Percentiles rank a stretch among this genome's conserved stretches.
Evolutionary conservation across 2,888 invertebrate genomes (phyloP).

Genomic region (Anorthoa munda): DNA sequence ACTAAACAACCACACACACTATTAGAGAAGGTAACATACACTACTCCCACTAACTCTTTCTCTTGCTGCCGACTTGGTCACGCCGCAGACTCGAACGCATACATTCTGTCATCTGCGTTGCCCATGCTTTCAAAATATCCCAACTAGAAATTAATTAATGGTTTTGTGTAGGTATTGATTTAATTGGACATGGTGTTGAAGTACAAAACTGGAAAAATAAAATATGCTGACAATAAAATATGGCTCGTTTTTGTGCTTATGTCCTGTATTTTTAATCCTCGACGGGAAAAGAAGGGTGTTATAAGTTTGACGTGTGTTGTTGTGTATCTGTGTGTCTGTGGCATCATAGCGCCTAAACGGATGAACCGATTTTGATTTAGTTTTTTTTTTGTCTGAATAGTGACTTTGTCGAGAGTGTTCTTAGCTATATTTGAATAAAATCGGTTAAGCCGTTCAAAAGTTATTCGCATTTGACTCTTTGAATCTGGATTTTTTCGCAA

Average conservation of each 20-base stretch:
- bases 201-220: constrained; percentile 5
- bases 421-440: too few relatives aligned
- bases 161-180: constrained; percentile 19
- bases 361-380: too few relatives aligned
- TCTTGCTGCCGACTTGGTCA: constrained; percentile 87
- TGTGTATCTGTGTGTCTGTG: too few relatives aligned
- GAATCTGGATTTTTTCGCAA: too few relatives aligned
- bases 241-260: neutral
- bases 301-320: too few relatives aligned
- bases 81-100: constrained; percentile 80
- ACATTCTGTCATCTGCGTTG: constrained; percentile 32
- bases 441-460: too few relatives aligned
- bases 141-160: constrained; percentile 38
- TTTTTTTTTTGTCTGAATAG: too few relatives aligned
- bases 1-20: constrained; percentile 36
- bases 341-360: too few relatives aligned
- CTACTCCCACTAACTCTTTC: constrained; percentile 85
- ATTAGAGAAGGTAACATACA: constrained; percentile 40
- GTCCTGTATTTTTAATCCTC: neutral
- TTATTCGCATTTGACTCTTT: too few relatives aligned
- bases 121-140: constrained; percentile 37
- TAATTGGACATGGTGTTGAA: constrained; percentile 5
- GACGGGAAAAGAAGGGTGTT: too few relatives aligned
- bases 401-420: too few relatives aligned
- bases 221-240: neutral